Percentiles rank a stretch among this genome's conserved stretches.
phyloP scores from a whole-genome alignment of 2,797 vertebrate species.

The Fundulus diaphanus region DNA sequence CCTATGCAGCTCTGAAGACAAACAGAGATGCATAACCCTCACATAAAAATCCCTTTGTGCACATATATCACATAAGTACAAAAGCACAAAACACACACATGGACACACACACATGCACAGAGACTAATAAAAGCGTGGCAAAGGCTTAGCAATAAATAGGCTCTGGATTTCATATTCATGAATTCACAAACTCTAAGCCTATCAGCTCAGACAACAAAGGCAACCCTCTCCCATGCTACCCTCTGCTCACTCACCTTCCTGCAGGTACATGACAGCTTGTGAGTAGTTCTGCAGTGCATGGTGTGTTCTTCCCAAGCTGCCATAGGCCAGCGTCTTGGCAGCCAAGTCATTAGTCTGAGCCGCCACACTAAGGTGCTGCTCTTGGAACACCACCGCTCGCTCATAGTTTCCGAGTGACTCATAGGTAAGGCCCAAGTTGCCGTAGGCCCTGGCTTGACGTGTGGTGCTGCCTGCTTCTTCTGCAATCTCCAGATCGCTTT shows the following conservation, averaged over 20 bases:
- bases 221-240: constrained; percentile 53
- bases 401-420: constrained; percentile 96
- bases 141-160: constrained; percentile 74
- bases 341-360: constrained; percentile 95
- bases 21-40: constrained; percentile 48
- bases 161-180: constrained; percentile 76
- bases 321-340: constrained; percentile 96
- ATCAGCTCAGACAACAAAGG: constrained; percentile 74
- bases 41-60: constrained; percentile 57
- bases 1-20: constrained; percentile 60
- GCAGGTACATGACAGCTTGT: constrained; percentile 98
- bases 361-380: constrained; percentile 96
- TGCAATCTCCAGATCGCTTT: constrained; percentile 94
- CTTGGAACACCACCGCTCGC: constrained; percentile 95
- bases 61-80: constrained; percentile 62
- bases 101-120: constrained; percentile 30
- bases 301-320: constrained; percentile 96
- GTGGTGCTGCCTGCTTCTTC: constrained; percentile 86
- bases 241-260: constrained; percentile 76
- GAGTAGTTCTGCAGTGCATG: constrained; percentile 97
- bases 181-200: constrained; percentile 76
- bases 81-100: constrained; percentile 27
- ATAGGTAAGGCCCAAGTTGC: constrained; percentile 95
- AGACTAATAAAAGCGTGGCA: constrained; percentile 70
- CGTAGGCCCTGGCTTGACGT: constrained; percentile 92